A percentile compares a stretch with the other conserved stretches of the same genome.
These are phyloP conservation scores for Mizuhopecten yessoensis DNA, from an alignment of 1,140 invertebrate species.

Conservation along the genomic window DNA sequence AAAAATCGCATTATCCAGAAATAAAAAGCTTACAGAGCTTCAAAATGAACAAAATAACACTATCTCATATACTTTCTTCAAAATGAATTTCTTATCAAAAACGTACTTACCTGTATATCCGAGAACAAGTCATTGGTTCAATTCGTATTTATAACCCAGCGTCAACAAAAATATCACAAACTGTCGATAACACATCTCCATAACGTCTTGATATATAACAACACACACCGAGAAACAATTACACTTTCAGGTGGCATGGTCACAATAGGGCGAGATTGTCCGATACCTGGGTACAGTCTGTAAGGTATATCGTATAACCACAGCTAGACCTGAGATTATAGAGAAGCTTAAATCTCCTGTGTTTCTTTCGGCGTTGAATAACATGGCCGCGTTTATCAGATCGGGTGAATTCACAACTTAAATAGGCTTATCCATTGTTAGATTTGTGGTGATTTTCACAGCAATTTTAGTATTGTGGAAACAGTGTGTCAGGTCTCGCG, in stretches of 20 bases:
- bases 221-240: background rate
- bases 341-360: background rate
- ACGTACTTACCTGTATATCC: slow-evolving; percentile 4
- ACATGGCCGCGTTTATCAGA: background rate
- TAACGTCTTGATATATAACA: background rate
- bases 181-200: background rate
- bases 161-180: background rate
- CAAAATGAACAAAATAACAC: too few species aligned
- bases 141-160: background rate
- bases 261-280: background rate
- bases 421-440: background rate
- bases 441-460: slow-evolving; percentile 1
- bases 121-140: slow-evolving; percentile 17
- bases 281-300: background rate
- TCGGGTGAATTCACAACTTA: background rate
- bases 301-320: background rate
- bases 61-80: too few species aligned
- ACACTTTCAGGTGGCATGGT: background rate
- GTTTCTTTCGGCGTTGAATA: background rate
- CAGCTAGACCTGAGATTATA: background rate
- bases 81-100: too few species aligned
- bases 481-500: background rate
- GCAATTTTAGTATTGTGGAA: background rate
- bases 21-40: too few species aligned
- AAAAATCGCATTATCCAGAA: too few species aligned